Percentiles rank a stretch among this genome's conserved stretches.
phyloP scores from a whole-genome alignment of 1,140 invertebrate species.

The Ridgeia piscesae region DNA sequence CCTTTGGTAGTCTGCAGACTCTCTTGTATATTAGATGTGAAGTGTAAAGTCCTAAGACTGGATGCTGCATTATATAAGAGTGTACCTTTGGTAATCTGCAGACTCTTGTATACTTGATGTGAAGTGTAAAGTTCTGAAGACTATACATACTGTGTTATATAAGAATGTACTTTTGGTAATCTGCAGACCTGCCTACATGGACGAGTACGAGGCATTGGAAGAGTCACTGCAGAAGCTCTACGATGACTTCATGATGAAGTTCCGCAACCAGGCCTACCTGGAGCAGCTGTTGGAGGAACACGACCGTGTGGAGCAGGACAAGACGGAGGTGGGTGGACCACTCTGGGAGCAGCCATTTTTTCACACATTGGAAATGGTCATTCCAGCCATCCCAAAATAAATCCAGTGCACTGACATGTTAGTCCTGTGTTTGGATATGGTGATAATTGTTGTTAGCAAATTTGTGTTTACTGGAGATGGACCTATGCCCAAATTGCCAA shows the following conservation, averaged over 20 bases:
- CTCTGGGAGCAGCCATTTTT: background rate
- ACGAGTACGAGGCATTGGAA: conserved; percentile 92
- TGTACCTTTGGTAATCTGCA: too few relatives aligned
- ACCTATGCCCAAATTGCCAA: background rate
- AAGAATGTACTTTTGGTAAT: too few relatives aligned
- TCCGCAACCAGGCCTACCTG: conserved; percentile 82
- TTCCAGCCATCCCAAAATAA: background rate
- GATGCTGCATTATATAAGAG: too few relatives aligned
- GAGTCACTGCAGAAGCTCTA: conserved; percentile 82
- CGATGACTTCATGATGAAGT: conserved; percentile 82
- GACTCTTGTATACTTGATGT: too few relatives aligned
- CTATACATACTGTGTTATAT: too few relatives aligned
- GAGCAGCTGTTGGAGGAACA: conserved; percentile 76
- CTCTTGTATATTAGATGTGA: too few relatives aligned
- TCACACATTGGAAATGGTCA: conserved; percentile 2
- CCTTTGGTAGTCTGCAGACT: too few relatives aligned
- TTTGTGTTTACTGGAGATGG: background rate
- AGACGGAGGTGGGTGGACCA: conserved; percentile 63
- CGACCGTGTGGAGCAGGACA: conserved; percentile 70
- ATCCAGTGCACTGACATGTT: background rate
- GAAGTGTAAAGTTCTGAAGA: too few relatives aligned
- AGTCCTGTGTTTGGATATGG: background rate
- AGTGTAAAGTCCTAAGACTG: too few relatives aligned
- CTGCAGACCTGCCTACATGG: conserved; percentile 89
- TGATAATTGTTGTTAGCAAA: background rate